Percentiles rank a stretch among this genome's conserved stretches.
Evolutionary conservation across 2,797 vertebrate species (phyloP).

Genomic region (Hyperoplus lanceolatus): DNA sequence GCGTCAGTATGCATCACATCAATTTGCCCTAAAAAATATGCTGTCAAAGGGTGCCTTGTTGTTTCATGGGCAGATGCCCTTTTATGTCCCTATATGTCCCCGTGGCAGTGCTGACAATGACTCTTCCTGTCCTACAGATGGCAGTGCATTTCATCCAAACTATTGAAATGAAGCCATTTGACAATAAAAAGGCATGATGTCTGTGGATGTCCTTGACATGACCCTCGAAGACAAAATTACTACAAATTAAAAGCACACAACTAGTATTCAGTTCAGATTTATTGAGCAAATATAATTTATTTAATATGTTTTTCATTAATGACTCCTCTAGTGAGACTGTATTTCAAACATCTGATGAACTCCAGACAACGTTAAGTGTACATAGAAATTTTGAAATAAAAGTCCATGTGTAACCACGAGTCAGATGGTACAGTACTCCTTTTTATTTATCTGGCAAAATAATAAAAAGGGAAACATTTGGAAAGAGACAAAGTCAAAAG

Average conservation of each 20-base stretch:
- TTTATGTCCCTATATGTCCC: conserved; percentile 35
- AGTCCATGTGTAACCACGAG: conserved; percentile 36
- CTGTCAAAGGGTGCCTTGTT: conserved; percentile 2
- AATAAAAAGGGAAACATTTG: conserved; percentile 82
- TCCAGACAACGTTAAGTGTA: neutral
- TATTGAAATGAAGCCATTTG: conserved; percentile 8
- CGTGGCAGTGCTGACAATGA: neutral
- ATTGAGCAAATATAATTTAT: conserved; percentile 14
- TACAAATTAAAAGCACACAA: conserved; percentile 29
- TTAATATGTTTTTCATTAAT: neutral
- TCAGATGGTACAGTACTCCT: conserved; percentile 66
- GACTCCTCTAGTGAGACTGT: neutral
- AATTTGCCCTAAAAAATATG: conserved; percentile 27
- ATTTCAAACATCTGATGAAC: conserved; percentile 19
- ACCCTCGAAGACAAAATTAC: neutral
- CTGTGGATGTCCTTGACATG: conserved; percentile 9
- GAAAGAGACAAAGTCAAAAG: conserved; percentile 77
- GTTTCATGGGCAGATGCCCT: conserved; percentile 31
- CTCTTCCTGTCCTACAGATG: conserved; percentile 49
- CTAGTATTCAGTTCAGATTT: conserved; percentile 7
- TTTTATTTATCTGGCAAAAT: conserved; percentile 83
- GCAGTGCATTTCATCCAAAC: conserved; percentile 36
- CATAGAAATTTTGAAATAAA: conserved; percentile 28
- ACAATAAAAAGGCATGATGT: conserved; percentile 36
- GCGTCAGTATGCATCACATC: conserved; percentile 1